Evolutionary conservation across 1,140 invertebrate species (phyloP).

Genomic region (Saxidomus purpurata): DNA sequence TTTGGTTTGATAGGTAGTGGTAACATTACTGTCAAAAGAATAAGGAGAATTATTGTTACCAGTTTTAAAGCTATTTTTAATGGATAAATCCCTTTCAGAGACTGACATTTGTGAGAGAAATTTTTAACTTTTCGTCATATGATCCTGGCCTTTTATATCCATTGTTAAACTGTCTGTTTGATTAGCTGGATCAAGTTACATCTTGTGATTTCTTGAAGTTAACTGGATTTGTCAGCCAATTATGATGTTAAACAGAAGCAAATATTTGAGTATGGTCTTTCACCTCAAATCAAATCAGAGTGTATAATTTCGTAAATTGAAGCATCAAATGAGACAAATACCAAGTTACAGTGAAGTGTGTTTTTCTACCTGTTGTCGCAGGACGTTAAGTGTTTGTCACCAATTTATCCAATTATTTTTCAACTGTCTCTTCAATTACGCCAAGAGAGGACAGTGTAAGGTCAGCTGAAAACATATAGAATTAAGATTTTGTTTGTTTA

Average conservation of each 20-base stretch:
- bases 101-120: too few relatives aligned
- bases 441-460: neutral
- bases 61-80: too few relatives aligned
- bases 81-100: too few relatives aligned
- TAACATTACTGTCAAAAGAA: too few relatives aligned
- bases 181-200: constrained; percentile 15
- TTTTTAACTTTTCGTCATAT: neutral
- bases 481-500: neutral
- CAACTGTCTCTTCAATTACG: constrained; percentile 25
- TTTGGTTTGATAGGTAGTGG: too few relatives aligned
- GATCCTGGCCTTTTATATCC: neutral
- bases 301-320: neutral
- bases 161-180: constrained; percentile 15
- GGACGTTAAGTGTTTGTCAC: constrained; percentile 5
- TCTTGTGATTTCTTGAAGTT: constrained; percentile 45
- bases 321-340: neutral
- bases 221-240: constrained; percentile 49
- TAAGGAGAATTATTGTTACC: too few relatives aligned
- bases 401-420: neutral
- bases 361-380: neutral
- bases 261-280: constrained; percentile 43
- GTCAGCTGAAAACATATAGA: neutral
- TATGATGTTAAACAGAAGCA: constrained; percentile 24
- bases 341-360: neutral
- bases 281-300: constrained; percentile 19